Conservation (phyloP, 2,888 invertebrate genomes). For the Pristionchus exspectatus region DNA sequence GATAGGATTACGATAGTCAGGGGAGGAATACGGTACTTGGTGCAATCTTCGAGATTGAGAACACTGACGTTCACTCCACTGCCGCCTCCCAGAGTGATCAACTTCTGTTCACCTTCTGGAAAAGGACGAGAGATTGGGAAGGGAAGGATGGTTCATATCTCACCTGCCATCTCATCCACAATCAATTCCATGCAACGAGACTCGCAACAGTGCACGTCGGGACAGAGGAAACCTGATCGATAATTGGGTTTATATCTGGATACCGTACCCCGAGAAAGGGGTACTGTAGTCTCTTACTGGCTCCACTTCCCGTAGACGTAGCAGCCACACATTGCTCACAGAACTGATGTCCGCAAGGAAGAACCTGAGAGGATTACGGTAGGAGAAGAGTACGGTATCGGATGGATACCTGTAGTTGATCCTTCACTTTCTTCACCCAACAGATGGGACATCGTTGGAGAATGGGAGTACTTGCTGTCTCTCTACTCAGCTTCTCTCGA, state of each 20-base stretch:
- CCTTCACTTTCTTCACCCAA: slow-evolving; percentile 54
- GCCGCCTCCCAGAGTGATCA: slow-evolving; percentile 44
- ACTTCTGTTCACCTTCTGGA: slow-evolving; percentile 42
- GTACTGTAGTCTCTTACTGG: neutral
- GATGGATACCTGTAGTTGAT: slow-evolving; percentile 44
- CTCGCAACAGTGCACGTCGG: slow-evolving; percentile 36
- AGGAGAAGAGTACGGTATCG: neutral
- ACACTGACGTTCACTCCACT: slow-evolving; percentile 50
- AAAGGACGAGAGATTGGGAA: neutral
- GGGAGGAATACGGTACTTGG: slow-evolving; percentile 10
- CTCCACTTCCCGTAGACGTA: slow-evolving; percentile 51
- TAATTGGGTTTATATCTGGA: neutral
- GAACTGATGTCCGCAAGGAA: slow-evolving; percentile 52
- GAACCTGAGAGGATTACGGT: neutral
- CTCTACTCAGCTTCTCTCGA: neutral
- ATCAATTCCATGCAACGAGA: slow-evolving; percentile 54
- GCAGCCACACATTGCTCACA: slow-evolving; percentile 49
- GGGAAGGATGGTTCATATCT: neutral
- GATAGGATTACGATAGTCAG: neutral
- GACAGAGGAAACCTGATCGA: slow-evolving; percentile 36
- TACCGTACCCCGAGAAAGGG: neutral
- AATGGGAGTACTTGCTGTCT: neutral
- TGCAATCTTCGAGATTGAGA: slow-evolving; percentile 51
- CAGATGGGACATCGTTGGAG: slow-evolving; percentile 50
- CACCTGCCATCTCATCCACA: slow-evolving; percentile 52